Base-by-base conservation (phyloP, 2,888 invertebrate genomes). In the Maniola hyperantus region DNA sequence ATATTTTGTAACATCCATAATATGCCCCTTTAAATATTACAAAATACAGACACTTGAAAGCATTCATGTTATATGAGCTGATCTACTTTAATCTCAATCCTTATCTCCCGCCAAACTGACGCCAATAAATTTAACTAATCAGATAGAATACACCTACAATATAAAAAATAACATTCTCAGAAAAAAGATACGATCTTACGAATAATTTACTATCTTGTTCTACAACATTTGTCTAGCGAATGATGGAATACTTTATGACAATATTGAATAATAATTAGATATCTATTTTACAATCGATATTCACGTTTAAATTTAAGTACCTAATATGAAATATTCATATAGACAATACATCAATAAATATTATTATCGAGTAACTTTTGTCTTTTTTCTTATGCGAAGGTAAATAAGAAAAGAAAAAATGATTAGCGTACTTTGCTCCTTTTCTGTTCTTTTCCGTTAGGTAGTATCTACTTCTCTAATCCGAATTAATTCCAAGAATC, bases 21-120 rank as follows among this genome's bases (percentile, higher is more conserved):
- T 20, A 48, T 15, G 26, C 20, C 2, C 54, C 54, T 11, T 36
- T 55, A 11, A 5, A 53, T 15, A 34, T 54, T 15, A 54, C 54
- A 54, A 53, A 34, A 55, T 11, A 55, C 13, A 15, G 18, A 55
- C 18, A 55, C 5, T 20, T 1, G 55, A 1, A 42, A 57, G 10
- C 48, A 48, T 48, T 48, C 8, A 39, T 8, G 11, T 15, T 15
- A 18, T 26, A 53, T n/a, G 20, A 20, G 39, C 42, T 39, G 42
- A 39, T 57, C 57, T 57, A 42, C 57, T 57, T 50, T 44, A 48
- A 61, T 50, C 46, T 50, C 7, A 18, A 18, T 20, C 13, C 46
- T 61, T 61, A 61, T 61, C 60, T 50, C 60, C 36, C 60, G 60
- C 50, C 60, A 61, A 50, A 50, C 36, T 20, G 60, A 46, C 60